These are phyloP conservation scores for Argyrosomus japonicus DNA, from an alignment of 2,113 vertebrate species.

Conservation along the genomic window DNA sequence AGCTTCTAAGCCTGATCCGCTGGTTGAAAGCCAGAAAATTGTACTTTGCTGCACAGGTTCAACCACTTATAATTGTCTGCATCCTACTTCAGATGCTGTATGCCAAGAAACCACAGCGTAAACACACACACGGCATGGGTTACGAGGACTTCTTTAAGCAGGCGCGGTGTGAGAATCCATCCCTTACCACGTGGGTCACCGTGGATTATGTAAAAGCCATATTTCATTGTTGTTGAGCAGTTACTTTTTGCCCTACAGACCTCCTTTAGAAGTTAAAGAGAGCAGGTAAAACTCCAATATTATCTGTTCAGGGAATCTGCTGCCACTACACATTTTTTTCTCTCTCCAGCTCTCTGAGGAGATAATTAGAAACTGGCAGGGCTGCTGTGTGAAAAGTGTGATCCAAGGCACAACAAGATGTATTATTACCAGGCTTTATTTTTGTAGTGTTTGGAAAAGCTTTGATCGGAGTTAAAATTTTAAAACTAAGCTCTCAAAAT, in stretches of 20 bases:
- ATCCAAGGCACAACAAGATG: constrained; percentile 58
- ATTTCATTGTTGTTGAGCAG: constrained; percentile 10
- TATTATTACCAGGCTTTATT: constrained; percentile 41
- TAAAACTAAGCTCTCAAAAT: constrained; percentile 27
- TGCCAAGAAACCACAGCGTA: constrained; percentile 25
- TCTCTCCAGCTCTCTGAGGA: constrained; percentile 49
- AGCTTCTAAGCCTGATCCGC: not conserved
- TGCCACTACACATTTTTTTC: constrained; percentile 28
- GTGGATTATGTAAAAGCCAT: constrained; percentile 5
- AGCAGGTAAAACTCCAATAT: constrained; percentile 44
- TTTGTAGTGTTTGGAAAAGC: constrained; percentile 27
- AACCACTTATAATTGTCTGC: constrained; percentile 25
- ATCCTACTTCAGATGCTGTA: constrained; percentile 8
- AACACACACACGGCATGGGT: not conserved
- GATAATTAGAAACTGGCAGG: constrained; percentile 66
- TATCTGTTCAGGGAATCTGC: constrained; percentile 46
- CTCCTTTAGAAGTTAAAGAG: constrained; percentile 24
- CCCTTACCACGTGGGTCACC: not conserved
- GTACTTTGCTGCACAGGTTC: not conserved
- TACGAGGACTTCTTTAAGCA: constrained; percentile 1
- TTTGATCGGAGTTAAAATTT: constrained; percentile 40
- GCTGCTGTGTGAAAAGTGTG: constrained; percentile 52
- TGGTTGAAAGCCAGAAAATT: constrained; percentile 25
- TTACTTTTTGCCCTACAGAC: constrained; percentile 22
- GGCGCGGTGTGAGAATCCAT: not conserved